Evolutionary conservation across 2,888 invertebrate species (phyloP).

Genomic region (Noctua janthe): DNA sequence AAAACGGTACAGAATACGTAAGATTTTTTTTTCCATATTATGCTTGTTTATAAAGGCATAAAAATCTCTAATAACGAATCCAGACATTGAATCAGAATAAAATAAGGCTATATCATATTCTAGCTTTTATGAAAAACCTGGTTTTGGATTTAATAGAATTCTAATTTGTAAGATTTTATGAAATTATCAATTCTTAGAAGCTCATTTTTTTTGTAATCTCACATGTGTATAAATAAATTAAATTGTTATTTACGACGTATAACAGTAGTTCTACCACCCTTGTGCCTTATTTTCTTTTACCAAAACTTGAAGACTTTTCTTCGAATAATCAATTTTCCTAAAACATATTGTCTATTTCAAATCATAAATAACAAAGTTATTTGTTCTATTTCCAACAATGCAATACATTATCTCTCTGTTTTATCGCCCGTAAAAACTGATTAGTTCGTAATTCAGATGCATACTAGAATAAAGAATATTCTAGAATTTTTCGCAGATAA

Average conservation of each 20-base stretch:
- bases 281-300: neutral
- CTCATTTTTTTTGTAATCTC: neutral
- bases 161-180: neutral
- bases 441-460: constrained; percentile 39
- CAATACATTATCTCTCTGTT: constrained; percentile 39
- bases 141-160: neutral
- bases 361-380: constrained; percentile 42
- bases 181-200: neutral
- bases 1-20: neutral
- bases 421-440: constrained; percentile 49
- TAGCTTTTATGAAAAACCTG: neutral
- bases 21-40: neutral
- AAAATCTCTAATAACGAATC: neutral
- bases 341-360: constrained; percentile 23
- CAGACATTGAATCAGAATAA: neutral
- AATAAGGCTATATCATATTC: neutral
- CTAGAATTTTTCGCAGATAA: constrained; percentile 18
- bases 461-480: constrained; percentile 26
- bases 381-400: constrained; percentile 22
- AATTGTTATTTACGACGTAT: neutral
- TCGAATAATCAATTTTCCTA: neutral
- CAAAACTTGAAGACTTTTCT: neutral
- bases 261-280: neutral
- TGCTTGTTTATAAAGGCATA: neutral
- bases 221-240: neutral